These are phyloP conservation scores for Columba guinea DNA, from an alignment of 2,797 vertebrate genomes.

Conservation along the genomic window DNA sequence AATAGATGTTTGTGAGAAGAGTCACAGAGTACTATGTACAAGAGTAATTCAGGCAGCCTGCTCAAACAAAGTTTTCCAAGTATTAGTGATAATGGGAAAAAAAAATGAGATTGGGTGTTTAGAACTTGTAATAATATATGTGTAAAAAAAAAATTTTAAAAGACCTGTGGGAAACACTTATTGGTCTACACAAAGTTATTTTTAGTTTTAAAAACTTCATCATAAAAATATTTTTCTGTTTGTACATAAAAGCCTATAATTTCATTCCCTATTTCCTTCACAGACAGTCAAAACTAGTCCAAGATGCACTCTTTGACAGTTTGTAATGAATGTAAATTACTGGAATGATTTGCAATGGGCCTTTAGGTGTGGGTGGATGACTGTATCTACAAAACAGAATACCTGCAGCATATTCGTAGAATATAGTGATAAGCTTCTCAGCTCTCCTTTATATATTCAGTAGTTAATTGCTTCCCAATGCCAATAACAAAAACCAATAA, in stretches of 20 bases:
- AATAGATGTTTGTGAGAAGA: background rate
- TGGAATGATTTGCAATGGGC: slow-evolving; percentile 4
- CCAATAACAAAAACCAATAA: background rate
- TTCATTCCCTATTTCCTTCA: background rate
- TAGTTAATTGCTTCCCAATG: background rate
- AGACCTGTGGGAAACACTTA: background rate
- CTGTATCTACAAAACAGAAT: background rate
- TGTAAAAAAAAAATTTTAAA: background rate
- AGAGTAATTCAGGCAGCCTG: background rate
- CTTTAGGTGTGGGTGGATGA: slow-evolving; percentile 18
- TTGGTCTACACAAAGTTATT: background rate
- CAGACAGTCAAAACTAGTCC: background rate
- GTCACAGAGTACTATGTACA: background rate
- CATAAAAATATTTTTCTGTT: background rate
- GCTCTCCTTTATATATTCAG: background rate
- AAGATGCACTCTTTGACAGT: slow-evolving; percentile 16
- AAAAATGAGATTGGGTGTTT: background rate
- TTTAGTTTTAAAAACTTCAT: background rate
- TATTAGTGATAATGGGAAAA: background rate
- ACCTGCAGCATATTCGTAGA: background rate
- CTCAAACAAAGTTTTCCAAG: slow-evolving; percentile 1
- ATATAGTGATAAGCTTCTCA: background rate
- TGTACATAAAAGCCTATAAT: background rate
- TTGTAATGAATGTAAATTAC: slow-evolving; percentile 23
- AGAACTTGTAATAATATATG: background rate